Percentiles rank a stretch among this genome's conserved stretches.
phyloP scores from a whole-genome alignment of 2,797 vertebrate species.

The Molossus molossus region DNA sequence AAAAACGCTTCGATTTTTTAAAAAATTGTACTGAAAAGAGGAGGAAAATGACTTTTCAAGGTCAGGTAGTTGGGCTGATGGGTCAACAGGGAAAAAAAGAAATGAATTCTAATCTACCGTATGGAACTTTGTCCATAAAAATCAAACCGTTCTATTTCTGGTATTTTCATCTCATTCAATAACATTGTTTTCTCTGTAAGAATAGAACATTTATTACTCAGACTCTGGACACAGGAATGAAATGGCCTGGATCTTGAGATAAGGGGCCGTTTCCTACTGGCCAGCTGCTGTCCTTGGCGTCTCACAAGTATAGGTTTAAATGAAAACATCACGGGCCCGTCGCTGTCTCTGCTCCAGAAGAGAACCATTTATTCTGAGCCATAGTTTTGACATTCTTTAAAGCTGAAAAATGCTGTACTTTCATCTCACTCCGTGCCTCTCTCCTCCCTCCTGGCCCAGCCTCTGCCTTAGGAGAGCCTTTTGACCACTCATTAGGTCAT shows the following conservation, averaged over 20 bases:
- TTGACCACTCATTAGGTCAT: not conserved
- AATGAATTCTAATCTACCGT: conserved; percentile 45
- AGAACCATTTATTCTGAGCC: conserved; percentile 52
- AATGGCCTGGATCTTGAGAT: conserved; percentile 69
- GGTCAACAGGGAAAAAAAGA: conserved; percentile 71
- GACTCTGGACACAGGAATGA: conserved; percentile 27
- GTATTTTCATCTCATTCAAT: conserved; percentile 50
- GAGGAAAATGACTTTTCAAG: conserved; percentile 80
- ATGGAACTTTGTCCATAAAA: conserved; percentile 70
- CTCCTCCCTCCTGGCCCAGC: not conserved
- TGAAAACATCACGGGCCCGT: not conserved
- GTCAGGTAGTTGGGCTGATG: conserved; percentile 28
- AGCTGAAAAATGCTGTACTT: conserved; percentile 16
- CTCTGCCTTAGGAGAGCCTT: not conserved
- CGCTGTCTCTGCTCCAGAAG: conserved; percentile 5
- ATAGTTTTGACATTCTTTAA: not conserved
- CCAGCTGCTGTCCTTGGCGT: not conserved
- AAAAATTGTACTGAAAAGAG: conserved; percentile 74
- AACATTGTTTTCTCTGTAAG: conserved; percentile 68
- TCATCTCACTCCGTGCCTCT: not conserved
- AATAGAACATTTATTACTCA: conserved; percentile 63
- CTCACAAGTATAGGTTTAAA: conserved; percentile 4
- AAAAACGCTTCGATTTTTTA: conserved; percentile 68
- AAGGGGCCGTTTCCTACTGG: conserved; percentile 48
- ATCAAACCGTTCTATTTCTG: conserved; percentile 44